Percentiles rank a stretch among this genome's conserved stretches.
These are phyloP conservation scores for Corythoichthys haematopterus DNA, from an alignment of 2,113 vertebrate genomes.

Conservation along the genomic window DNA sequence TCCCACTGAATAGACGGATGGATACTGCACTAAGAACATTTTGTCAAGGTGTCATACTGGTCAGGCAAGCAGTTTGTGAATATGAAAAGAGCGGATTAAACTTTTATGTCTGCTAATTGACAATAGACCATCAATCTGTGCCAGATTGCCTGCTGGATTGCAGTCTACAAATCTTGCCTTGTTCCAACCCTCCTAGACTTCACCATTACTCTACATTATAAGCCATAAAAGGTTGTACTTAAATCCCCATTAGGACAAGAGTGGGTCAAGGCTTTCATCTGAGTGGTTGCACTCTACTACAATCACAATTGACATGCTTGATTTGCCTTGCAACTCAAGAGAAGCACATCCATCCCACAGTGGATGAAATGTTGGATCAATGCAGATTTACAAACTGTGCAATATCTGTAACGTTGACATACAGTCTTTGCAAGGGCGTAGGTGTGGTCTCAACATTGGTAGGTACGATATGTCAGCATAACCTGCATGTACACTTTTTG, in stretches of 20 bases:
- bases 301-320: conserved; percentile 53
- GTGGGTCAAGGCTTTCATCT: conserved; percentile 53
- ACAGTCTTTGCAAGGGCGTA: conserved; percentile 7
- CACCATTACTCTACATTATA: conserved; percentile 65
- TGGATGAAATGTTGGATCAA: conserved; percentile 49
- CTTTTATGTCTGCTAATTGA: conserved; percentile 65
- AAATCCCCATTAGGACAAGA: conserved; percentile 65
- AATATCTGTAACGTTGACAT: conserved; percentile 29
- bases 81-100: conserved; percentile 46
- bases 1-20: conserved; percentile 14
- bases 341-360: conserved; percentile 46
- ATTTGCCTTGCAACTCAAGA: conserved; percentile 44
- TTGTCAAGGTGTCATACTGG: conserved; percentile 38
- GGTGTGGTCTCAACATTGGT: too few species aligned
- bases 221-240: conserved; percentile 62
- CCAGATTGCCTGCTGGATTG: conserved; percentile 44
- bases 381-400: conserved; percentile 26
- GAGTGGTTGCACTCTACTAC: conserved; percentile 62
- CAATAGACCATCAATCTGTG: conserved; percentile 34
- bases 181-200: conserved; percentile 46
- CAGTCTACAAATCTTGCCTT: conserved; percentile 38
- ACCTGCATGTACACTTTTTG: too few species aligned
- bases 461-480: too few species aligned
- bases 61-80: conserved; percentile 36
- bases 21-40: conserved; percentile 21